These are phyloP conservation scores for Drosophila saltans DNA, from an alignment of 1,140 invertebrate species.

Conservation along the genomic window DNA sequence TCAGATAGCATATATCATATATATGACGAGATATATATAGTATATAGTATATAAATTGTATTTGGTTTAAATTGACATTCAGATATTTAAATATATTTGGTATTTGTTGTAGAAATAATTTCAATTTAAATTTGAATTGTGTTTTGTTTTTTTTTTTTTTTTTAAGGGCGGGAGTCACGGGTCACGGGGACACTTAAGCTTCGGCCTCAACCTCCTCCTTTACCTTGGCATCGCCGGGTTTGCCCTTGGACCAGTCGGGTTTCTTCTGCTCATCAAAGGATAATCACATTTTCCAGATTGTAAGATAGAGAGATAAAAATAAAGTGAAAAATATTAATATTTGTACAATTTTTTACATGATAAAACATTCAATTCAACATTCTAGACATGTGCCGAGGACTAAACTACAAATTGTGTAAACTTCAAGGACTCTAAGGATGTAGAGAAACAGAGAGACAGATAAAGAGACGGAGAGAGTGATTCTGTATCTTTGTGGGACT, in stretches of 20 bases:
- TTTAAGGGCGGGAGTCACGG: constrained; percentile 80
- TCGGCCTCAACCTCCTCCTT: constrained; percentile 93
- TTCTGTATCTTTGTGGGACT: too few relatives aligned
- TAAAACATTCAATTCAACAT: not conserved
- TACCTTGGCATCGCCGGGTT: constrained; percentile 92
- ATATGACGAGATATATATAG: constrained; percentile 25
- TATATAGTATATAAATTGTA: constrained; percentile 16
- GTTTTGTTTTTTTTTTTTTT: constrained; percentile 34
- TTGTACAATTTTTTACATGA: not conserved
- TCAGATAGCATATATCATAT: constrained; percentile 13
- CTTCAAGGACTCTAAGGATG: not conserved
- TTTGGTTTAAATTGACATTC: constrained; percentile 36
- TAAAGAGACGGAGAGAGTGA: not conserved
- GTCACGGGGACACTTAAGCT: constrained; percentile 83
- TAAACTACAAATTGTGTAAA: constrained; percentile 4
- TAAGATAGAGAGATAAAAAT: constrained; percentile 32
- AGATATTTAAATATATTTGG: constrained; percentile 14
- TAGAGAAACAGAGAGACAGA: constrained; percentile 1
- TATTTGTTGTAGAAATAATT: constrained; percentile 49
- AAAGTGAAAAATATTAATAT: not conserved
- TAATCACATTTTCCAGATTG: constrained; percentile 17
- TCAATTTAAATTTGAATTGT: constrained; percentile 49
- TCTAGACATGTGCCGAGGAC: constrained; percentile 4
- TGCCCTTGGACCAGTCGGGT: constrained; percentile 95
- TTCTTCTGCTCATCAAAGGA: constrained; percentile 89